These are phyloP conservation scores for Riparia riparia DNA, from an alignment of 2,113 vertebrate species.

Conservation along the genomic window DNA sequence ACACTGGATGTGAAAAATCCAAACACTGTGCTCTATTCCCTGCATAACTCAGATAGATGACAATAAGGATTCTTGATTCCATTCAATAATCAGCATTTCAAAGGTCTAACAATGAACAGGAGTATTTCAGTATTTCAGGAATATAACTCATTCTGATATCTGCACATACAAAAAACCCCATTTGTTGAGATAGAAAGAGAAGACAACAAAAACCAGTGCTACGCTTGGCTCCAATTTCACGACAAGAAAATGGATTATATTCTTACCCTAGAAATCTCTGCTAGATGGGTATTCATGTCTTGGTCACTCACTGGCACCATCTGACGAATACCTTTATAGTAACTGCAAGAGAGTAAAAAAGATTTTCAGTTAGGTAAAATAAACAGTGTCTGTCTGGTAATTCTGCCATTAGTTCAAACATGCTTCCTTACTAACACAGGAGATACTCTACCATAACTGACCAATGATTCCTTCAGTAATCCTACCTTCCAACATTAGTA, in stretches of 20 bases:
- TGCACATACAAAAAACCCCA: not conserved
- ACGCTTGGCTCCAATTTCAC: not conserved
- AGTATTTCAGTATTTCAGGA: not conserved
- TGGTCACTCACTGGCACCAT: constrained; percentile 97
- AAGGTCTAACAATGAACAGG: not conserved
- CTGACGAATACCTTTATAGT: constrained; percentile 95
- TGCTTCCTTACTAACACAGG: not conserved
- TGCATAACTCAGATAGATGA: not conserved
- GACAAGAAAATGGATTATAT: not conserved
- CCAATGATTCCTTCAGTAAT: not conserved
- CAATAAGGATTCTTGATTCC: not conserved
- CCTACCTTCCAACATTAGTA: not conserved
- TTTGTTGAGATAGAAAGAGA: not conserved
- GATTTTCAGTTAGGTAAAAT: not conserved
- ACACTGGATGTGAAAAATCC: not conserved
- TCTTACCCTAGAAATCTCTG: constrained; percentile 97
- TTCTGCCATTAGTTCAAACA: not conserved
- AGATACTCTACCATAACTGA: not conserved
- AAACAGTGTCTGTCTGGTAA: not conserved
- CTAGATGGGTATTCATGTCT: constrained; percentile 98
- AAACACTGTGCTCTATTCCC: not conserved
- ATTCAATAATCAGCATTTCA: constrained; percentile 6
- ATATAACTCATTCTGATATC: not conserved
- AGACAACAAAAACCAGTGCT: not conserved
- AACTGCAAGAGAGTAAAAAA: constrained; percentile 75